Evolutionary conservation across 2,888 invertebrate genomes (phyloP).

Genomic region (Anaspis maculata): DNA sequence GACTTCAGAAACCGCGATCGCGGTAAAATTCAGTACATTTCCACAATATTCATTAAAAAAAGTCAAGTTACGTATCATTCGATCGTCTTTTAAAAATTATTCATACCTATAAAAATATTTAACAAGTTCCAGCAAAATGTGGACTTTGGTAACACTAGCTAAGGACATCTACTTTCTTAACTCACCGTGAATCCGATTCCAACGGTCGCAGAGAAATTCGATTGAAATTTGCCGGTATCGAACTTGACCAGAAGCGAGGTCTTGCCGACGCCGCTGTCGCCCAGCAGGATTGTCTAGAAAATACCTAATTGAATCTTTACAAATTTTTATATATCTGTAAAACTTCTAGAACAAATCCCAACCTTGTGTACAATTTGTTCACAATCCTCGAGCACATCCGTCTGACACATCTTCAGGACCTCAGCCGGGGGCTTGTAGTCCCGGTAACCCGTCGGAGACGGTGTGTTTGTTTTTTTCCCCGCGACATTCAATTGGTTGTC

Average conservation of each 20-base stretch:
- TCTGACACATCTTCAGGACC: constrained; percentile 49
- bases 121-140: too few species aligned
- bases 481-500: constrained; percentile 24
- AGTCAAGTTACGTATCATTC: too few species aligned
- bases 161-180: neutral
- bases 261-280: constrained; percentile 90
- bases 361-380: constrained; percentile 64
- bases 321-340: too few species aligned
- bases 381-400: constrained; percentile 42
- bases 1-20: too few species aligned
- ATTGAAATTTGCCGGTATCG: constrained; percentile 85
- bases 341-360: too few species aligned
- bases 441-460: constrained; percentile 72
- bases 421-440: constrained; percentile 71
- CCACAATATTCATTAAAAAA: too few species aligned
- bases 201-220: constrained; percentile 88
- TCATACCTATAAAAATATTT: too few species aligned
- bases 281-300: constrained; percentile 80
- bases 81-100: too few species aligned
- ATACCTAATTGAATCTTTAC: neutral
- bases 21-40: too few species aligned
- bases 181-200: constrained; percentile 87
- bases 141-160: too few species aligned
- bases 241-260: constrained; percentile 88
- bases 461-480: constrained; percentile 42